Evolutionary conservation across 2,888 invertebrate genomes (phyloP).

Genomic region (Uropetala carovei): DNA sequence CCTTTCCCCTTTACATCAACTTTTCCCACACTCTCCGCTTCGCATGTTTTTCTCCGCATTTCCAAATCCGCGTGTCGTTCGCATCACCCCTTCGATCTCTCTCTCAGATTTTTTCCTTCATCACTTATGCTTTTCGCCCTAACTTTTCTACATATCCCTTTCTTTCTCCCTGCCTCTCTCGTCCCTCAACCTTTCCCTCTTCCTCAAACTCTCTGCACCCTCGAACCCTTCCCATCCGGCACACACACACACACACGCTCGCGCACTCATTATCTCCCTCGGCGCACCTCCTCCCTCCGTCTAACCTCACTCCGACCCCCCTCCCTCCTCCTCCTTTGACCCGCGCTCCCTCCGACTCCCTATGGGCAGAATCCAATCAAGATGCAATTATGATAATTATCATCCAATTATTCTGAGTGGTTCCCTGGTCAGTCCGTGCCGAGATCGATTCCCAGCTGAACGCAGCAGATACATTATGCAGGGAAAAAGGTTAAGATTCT

Average conservation of each 20-base stretch:
- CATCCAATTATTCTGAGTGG: slow-evolving; percentile 51
- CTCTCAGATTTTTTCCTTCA: not conserved
- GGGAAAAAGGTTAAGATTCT: not conserved
- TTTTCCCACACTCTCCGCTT: not conserved
- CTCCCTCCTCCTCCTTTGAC: slow-evolving; percentile 73
- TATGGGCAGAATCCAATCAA: slow-evolving; percentile 70
- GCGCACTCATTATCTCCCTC: slow-evolving; percentile 65
- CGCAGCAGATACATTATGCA: slow-evolving; percentile 13
- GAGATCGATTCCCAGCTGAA: slow-evolving; percentile 8
- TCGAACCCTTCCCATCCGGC: slow-evolving; percentile 63
- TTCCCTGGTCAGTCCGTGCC: slow-evolving; percentile 20
- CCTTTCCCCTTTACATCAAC: not conserved
- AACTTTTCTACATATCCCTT: slow-evolving; percentile 81
- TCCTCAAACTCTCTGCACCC: slow-evolving; percentile 37
- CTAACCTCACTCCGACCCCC: slow-evolving; percentile 65
- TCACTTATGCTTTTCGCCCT: slow-evolving; percentile 74
- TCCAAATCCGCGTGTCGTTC: too few relatives aligned
- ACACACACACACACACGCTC: slow-evolving; percentile 66
- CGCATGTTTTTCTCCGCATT: not conserved
- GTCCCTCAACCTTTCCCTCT: slow-evolving; percentile 68
- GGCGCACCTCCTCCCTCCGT: slow-evolving; percentile 66
- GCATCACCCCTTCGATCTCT: not conserved
- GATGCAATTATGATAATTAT: slow-evolving; percentile 58
- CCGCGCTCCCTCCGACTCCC: slow-evolving; percentile 71
- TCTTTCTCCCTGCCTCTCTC: slow-evolving; percentile 73